phyloP scores from a whole-genome alignment of 2,888 invertebrate species.

The Leucozona laternaria region DNA sequence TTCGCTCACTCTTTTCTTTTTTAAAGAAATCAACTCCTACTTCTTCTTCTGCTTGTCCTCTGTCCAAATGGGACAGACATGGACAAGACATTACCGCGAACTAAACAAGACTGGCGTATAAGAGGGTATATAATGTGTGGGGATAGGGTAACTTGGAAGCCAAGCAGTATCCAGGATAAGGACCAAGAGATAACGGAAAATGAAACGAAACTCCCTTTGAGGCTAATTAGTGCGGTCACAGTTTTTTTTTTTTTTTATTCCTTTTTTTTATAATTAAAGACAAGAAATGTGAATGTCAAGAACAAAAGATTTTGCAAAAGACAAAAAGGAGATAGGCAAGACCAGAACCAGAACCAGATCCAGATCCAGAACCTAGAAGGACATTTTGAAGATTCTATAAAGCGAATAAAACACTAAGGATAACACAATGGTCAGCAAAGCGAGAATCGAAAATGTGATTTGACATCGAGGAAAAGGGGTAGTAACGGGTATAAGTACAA shows the following conservation, averaged over 20 bases:
- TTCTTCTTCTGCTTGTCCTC: conserved; percentile 61
- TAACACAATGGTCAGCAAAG: conserved; percentile 65
- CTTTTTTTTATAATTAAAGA: conserved; percentile 68
- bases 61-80: conserved; percentile 74
- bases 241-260: conserved; percentile 78
- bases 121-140: neutral
- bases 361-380: conserved; percentile 20
- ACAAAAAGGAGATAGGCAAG: conserved; percentile 65
- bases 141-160: neutral
- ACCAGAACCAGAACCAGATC: conserved; percentile 3
- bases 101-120: conserved; percentile 70
- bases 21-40: conserved; percentile 51
- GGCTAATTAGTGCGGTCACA: conserved; percentile 84
- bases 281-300: conserved; percentile 74
- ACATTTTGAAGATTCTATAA: conserved; percentile 49
- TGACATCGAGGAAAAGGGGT: neutral
- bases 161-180: conserved; percentile 33
- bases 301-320: conserved; percentile 73
- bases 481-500: neutral
- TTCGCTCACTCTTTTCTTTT: neutral
- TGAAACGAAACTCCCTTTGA: conserved; percentile 78
- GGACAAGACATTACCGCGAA: conserved; percentile 76
- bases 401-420: conserved; percentile 44
- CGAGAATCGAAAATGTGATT: conserved; percentile 21
- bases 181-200: conserved; percentile 18